Percentiles rank a stretch among this genome's conserved stretches.
phyloP scores from a whole-genome alignment of 2,113 vertebrate genomes.

The Corythornis madagascariensis region DNA sequence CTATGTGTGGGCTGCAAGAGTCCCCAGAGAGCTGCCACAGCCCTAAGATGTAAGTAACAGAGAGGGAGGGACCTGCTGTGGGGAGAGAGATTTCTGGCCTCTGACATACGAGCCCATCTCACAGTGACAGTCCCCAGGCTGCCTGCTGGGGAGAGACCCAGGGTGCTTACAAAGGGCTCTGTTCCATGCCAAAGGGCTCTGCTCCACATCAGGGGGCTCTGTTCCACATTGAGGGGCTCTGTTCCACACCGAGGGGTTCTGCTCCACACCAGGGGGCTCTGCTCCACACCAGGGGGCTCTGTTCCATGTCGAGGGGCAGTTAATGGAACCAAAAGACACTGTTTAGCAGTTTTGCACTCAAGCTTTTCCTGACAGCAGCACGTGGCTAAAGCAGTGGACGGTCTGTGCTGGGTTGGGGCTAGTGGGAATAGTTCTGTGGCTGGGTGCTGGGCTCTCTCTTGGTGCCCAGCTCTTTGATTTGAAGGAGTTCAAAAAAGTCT shows the following conservation, averaged over 20 bases:
- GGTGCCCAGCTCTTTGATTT: not conserved
- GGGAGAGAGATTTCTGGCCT: not conserved
- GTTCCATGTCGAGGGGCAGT: not conserved
- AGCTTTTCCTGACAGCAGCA: not conserved
- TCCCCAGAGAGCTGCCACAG: not conserved
- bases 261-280: too few species aligned
- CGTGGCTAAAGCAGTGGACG: not conserved
- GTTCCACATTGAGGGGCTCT: too few species aligned
- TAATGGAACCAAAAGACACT: not conserved
- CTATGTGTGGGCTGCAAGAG: not conserved
- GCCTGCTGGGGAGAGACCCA: not conserved
- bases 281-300: not conserved
- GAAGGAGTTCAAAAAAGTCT: not conserved
- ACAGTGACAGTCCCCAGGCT: accelerated
- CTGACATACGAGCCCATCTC: not conserved
- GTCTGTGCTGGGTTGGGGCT: not conserved
- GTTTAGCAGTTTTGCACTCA: not conserved
- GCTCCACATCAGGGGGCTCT: too few species aligned
- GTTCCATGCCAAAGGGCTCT: not conserved
- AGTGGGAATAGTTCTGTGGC: not conserved
- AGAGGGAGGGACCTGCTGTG: not conserved
- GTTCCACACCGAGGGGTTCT: too few species aligned
- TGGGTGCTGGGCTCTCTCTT: not conserved
- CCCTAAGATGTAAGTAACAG: accelerated
- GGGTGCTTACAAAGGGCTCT: accelerated